Evolutionary conservation across 2,888 invertebrate genomes (phyloP), one percentile per base, ranked within the genome.

Genomic region (Lacanobia wlatinum): DNA sequence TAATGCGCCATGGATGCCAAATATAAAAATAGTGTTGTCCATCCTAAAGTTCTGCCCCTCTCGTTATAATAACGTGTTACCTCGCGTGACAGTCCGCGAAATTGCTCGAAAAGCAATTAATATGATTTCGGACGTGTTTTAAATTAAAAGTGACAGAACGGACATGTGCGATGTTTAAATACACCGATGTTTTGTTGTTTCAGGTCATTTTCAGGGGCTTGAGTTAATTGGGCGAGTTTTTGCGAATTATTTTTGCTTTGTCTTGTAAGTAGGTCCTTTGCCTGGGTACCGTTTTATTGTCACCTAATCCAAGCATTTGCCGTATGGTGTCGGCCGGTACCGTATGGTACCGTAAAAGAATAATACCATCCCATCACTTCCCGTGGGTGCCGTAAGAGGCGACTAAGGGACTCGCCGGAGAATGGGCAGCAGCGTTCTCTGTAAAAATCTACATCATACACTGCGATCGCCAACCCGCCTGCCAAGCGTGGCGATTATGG

Each of bases 101-200:
- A 94, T 94, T 93, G 91, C 91, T 88, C 91, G 90, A 92, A 92
- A 92, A 90, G 89, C 91, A 92, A 93, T 93, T 92, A 93, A 92
- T 92, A 89, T 87, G 87, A 79, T 78, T 82, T 85, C 80, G 77
- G 82, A 85, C 83, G 80, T 76, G 76, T 86, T 85, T 89, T 85
- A 87, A 87, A 88, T 89, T 84, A 86, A 80, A 84, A 84, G 76
- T 79, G 82, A 84, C 87, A 73, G 74, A 78, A 83, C 83, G 78
- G 79, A 84, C 83, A 68, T 62, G 83, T 79, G 84, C 84, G 76
- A 90, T 84, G 85, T 84, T 84, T 83, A 83, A 85, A 83, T 84
- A 68, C 80, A 77, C 75, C 76, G 71, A 78, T 66, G 78, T 78
- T 76, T 56, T 83, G 82, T 85, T 84, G 72, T 86, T 86, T 76